Percentiles rank a stretch among this genome's conserved stretches.
Conservation (phyloP, 2,888 invertebrate genomes). For the Heliconius erato region DNA sequence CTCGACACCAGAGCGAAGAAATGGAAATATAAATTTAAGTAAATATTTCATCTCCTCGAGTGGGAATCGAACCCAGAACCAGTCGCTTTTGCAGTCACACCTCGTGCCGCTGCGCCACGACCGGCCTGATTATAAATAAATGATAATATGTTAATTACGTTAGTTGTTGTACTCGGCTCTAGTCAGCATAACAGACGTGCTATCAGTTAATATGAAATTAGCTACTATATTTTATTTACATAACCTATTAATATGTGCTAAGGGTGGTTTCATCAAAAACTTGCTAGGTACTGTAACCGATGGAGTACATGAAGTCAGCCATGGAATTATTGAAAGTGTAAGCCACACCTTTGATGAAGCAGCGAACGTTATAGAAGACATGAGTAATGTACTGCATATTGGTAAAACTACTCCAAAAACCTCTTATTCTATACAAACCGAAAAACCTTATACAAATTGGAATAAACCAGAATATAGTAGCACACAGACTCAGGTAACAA, state of each 20-base stretch:
- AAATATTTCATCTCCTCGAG: too few relatives aligned
- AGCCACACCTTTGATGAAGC: slow-evolving; percentile 23
- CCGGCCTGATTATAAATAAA: background rate
- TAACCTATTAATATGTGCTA: slow-evolving; percentile 10
- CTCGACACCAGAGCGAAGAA: too few relatives aligned
- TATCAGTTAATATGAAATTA: slow-evolving; percentile 35
- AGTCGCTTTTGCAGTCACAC: too few relatives aligned
- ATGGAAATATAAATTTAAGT: too few relatives aligned
- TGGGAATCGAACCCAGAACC: too few relatives aligned
- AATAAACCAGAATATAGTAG: background rate
- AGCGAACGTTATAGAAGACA: slow-evolving; percentile 35
- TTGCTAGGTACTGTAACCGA: slow-evolving; percentile 28
- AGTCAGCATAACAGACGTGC: slow-evolving; percentile 25
- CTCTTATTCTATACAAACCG: background rate
- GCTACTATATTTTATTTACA: slow-evolving; percentile 22
- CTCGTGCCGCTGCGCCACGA: too few relatives aligned
- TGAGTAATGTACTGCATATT: slow-evolving; percentile 26
- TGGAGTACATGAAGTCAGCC: slow-evolving; percentile 28
- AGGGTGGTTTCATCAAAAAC: slow-evolving; percentile 39
- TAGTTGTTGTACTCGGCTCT: slow-evolving; percentile 22
- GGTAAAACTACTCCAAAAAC: background rate
- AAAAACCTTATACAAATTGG: background rate
- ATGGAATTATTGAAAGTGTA: slow-evolving; percentile 33
- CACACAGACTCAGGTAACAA: background rate
- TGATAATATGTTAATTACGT: slow-evolving; percentile 31